Percentiles rank a stretch among this genome's conserved stretches.
Evolutionary conservation across 2,797 vertebrate genomes (phyloP).

Genomic region (Steatocranus sp.): DNA sequence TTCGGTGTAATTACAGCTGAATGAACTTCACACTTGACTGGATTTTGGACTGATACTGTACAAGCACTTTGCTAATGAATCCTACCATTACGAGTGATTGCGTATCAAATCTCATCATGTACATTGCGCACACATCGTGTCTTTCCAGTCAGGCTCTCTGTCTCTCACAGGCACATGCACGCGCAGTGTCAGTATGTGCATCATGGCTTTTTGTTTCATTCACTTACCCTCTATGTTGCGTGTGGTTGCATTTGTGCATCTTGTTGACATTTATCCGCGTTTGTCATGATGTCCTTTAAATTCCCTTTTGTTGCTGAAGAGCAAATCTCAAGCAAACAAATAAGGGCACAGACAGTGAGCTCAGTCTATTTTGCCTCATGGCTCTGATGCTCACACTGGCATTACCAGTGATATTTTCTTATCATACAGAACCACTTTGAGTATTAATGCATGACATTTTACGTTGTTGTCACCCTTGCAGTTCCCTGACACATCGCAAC

Average conservation of each 20-base stretch:
- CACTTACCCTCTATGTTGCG: background rate
- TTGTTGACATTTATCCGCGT: background rate
- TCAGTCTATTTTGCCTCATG: background rate
- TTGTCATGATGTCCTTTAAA: background rate
- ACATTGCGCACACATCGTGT: background rate
- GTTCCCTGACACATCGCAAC: background rate
- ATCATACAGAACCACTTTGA: background rate
- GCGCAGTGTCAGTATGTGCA: background rate
- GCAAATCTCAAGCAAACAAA: background rate
- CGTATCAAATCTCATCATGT: background rate
- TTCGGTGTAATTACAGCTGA: background rate
- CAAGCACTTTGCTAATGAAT: background rate
- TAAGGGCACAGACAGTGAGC: background rate
- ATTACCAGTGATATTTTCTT: conserved; percentile 10
- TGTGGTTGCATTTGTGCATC: background rate
- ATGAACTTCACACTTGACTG: background rate
- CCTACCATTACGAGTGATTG: background rate
- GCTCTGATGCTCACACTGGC: background rate
- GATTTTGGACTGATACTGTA: background rate
- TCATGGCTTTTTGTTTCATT: background rate
- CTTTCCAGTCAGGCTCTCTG: background rate
- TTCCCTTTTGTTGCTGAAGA: background rate
- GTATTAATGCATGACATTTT: conserved; percentile 27
- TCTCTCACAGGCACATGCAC: background rate
- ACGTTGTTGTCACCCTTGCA: background rate